These are phyloP conservation scores for Hirtodrosophila duncani DNA, from an alignment of 2,888 invertebrate species.

Conservation along the genomic window DNA sequence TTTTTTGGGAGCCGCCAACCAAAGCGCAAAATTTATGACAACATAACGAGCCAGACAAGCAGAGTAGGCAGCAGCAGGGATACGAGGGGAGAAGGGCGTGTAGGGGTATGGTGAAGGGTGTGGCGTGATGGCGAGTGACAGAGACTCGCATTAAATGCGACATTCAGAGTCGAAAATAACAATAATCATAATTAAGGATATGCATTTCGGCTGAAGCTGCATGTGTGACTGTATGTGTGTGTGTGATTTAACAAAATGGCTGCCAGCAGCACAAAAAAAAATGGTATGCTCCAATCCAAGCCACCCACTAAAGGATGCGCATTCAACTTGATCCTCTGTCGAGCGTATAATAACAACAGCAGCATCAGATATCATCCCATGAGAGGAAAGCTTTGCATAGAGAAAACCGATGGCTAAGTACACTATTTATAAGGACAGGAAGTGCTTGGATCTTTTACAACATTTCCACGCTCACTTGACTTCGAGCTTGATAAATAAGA, in stretches of 20 bases:
- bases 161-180: constrained; percentile 74
- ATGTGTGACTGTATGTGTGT: constrained; percentile 13
- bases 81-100: background rate
- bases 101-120: background rate
- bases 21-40: constrained; percentile 70
- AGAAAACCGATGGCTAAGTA: too few species aligned
- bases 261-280: too few species aligned
- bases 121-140: constrained; percentile 2
- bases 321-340: constrained; percentile 32
- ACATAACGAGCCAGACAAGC: constrained; percentile 64
- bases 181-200: constrained; percentile 77
- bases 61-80: background rate
- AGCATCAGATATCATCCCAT: too few species aligned
- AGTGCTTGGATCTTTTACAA: too few species aligned
- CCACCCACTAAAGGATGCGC: constrained; percentile 8
- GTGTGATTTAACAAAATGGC: constrained; percentile 33
- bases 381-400: too few species aligned
- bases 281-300: too few species aligned
- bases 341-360: too few species aligned
- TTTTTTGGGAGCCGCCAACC: too few species aligned
- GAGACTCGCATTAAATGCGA: constrained; percentile 66
- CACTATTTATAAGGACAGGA: too few species aligned
- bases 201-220: constrained; percentile 53
- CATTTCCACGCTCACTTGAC: too few species aligned
- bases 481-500: too few species aligned